These are phyloP conservation scores for Mallotus villosus DNA, from an alignment of 2,797 vertebrate genomes.

Conservation along the genomic window DNA sequence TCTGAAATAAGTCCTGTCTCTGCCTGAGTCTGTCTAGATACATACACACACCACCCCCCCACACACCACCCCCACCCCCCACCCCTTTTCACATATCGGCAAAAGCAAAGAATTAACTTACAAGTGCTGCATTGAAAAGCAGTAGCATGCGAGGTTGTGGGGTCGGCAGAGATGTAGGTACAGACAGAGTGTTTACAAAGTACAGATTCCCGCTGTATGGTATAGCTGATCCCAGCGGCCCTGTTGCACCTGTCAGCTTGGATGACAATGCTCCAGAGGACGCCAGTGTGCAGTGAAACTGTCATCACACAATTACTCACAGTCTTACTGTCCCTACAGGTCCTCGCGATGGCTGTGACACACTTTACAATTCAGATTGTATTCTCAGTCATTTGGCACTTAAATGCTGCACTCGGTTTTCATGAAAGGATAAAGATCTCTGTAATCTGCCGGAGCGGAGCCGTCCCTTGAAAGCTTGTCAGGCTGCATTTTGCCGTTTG, in stretches of 20 bases:
- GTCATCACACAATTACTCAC: slow-evolving; percentile 83
- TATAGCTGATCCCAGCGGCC: slow-evolving; percentile 66
- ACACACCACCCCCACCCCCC: slow-evolving; percentile 28
- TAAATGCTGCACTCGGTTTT: slow-evolving; percentile 75
- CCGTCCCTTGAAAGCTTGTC: slow-evolving; percentile 70
- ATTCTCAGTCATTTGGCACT: slow-evolving; percentile 73
- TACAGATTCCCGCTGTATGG: slow-evolving; percentile 65
- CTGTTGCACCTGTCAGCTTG: slow-evolving; percentile 73
- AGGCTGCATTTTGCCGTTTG: slow-evolving; percentile 65
- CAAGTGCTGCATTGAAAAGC: slow-evolving; percentile 62
- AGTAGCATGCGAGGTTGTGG: slow-evolving; percentile 44
- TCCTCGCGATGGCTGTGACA: slow-evolving; percentile 72
- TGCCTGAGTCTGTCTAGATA: slow-evolving; percentile 47
- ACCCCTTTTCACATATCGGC: slow-evolving; percentile 61
- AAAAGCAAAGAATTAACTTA: slow-evolving; percentile 56
- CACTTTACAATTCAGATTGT: slow-evolving; percentile 77
- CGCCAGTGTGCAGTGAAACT: slow-evolving; percentile 73
- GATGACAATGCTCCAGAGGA: slow-evolving; percentile 78
- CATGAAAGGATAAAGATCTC: slow-evolving; percentile 78
- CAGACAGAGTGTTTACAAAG: slow-evolving; percentile 65
- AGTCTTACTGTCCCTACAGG: slow-evolving; percentile 73
- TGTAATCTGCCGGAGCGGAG: slow-evolving; percentile 72
- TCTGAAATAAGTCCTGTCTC: slow-evolving; percentile 52
- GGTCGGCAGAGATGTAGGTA: slow-evolving; percentile 70
- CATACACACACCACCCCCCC: slow-evolving; percentile 50